Percentiles rank a stretch among this genome's conserved stretches.
Evolutionary conservation across 23 tunicate genomes (phyloP).

Genomic region (Phallusia fumigata): DNA sequence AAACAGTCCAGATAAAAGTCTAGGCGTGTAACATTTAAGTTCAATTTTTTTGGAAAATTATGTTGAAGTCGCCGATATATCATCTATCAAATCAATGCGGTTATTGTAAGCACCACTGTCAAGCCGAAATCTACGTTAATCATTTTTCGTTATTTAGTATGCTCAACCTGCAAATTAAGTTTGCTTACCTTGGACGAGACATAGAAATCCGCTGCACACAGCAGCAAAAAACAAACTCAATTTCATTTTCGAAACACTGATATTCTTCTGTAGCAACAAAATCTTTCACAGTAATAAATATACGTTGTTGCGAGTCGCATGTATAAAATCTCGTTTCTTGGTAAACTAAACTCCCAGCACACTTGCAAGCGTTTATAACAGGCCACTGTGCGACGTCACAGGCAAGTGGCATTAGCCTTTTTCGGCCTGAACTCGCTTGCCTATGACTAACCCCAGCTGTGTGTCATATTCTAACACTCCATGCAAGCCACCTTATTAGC

Average conservation of each 20-base stretch:
- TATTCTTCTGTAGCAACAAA: neutral
- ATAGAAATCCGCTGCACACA: neutral
- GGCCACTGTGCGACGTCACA: neutral
- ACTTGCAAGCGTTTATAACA: neutral
- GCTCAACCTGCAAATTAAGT: no score
- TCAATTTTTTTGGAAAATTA: no score
- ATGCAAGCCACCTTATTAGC: neutral
- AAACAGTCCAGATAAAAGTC: no score
- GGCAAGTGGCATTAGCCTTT: neutral
- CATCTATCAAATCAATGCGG: no score
- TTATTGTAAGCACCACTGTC: no score
- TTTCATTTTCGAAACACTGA: neutral
- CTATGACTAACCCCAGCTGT: neutral
- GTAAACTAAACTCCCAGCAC: neutral
- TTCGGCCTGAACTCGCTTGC: neutral
- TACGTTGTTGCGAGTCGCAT: neutral
- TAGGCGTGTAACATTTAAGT: no score
- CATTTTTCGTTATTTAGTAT: no score
- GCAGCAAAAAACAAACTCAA: neutral
- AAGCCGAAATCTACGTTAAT: no score
- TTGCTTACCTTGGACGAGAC: neutral
- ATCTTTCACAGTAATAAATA: neutral
- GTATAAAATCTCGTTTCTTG: neutral
- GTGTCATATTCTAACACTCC: neutral
- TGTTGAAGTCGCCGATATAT: no score